Evolutionary conservation across 1,140 invertebrate species (phyloP).

Genomic region (Drosophila auraria): DNA sequence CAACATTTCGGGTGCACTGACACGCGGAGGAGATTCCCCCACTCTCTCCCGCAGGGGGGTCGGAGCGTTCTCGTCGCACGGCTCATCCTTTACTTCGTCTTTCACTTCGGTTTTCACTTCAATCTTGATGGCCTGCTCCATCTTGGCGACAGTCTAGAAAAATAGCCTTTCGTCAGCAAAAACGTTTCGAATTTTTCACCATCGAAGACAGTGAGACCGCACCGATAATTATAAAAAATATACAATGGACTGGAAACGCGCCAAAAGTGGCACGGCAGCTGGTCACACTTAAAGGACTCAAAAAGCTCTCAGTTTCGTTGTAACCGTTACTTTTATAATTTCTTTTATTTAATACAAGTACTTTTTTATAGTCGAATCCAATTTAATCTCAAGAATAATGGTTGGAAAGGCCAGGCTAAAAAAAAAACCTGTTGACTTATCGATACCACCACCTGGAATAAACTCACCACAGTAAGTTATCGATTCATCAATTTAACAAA

Average conservation of each 20-base stretch:
- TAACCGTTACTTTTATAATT: too few relatives aligned
- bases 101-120: conserved; percentile 7
- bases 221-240: too few relatives aligned
- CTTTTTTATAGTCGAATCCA: too few relatives aligned
- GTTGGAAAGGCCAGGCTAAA: not conserved
- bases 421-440: conserved; percentile 3
- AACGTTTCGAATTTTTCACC: not conserved
- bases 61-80: conserved; percentile 26
- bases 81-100: not conserved
- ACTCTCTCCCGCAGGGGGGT: conserved; percentile 39
- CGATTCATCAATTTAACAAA: not conserved
- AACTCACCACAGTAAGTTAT: conserved; percentile 2
- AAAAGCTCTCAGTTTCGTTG: too few relatives aligned
- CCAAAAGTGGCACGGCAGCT: too few relatives aligned
- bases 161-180: not conserved
- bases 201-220: not conserved
- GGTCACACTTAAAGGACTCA: too few relatives aligned
- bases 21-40: not conserved
- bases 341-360: too few relatives aligned
- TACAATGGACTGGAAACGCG: too few relatives aligned
- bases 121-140: conserved; percentile 15
- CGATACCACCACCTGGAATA: conserved; percentile 5
- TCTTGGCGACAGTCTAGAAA: not conserved
- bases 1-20: not conserved
- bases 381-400: not conserved